Percentiles rank a stretch among this genome's conserved stretches.
Evolutionary conservation across 2,888 invertebrate species (phyloP).

Genomic region (Mamestra brassicae): DNA sequence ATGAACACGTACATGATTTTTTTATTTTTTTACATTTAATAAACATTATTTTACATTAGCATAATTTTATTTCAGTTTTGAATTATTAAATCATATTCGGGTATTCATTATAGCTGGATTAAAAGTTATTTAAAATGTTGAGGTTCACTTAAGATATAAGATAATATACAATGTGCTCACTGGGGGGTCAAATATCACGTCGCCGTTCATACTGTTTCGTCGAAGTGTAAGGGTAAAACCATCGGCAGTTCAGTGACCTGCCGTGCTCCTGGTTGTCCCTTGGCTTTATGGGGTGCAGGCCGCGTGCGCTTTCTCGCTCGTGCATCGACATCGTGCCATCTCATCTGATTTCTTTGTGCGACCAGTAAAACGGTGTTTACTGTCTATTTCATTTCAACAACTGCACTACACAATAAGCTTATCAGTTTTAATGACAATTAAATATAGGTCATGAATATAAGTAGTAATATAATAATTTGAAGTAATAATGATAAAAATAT

Average conservation of each 20-base stretch:
- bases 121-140: neutral
- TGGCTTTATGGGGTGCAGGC: slow-evolving; percentile 86
- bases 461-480: neutral
- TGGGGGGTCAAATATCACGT: slow-evolving; percentile 65
- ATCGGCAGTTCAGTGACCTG: slow-evolving; percentile 86
- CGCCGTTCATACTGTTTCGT: slow-evolving; percentile 65
- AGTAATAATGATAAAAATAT: neutral
- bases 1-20: neutral
- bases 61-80: neutral
- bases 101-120: neutral
- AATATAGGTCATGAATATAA: neutral
- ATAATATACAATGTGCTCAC: slow-evolving; percentile 48
- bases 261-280: slow-evolving; percentile 80
- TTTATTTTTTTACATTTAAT: neutral
- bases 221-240: slow-evolving; percentile 77
- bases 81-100: neutral
- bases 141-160: neutral
- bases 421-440: neutral
- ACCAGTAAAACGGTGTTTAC: slow-evolving; percentile 38
- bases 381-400: slow-evolving; percentile 7
- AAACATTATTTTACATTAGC: neutral
- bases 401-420: neutral
- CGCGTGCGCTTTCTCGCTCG: slow-evolving; percentile 79
- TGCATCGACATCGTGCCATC: slow-evolving; percentile 72
- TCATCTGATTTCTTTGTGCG: slow-evolving; percentile 77